These are phyloP conservation scores for Zaprionus vittiger DNA, from an alignment of 1,140 invertebrate species.

Conservation along the genomic window DNA sequence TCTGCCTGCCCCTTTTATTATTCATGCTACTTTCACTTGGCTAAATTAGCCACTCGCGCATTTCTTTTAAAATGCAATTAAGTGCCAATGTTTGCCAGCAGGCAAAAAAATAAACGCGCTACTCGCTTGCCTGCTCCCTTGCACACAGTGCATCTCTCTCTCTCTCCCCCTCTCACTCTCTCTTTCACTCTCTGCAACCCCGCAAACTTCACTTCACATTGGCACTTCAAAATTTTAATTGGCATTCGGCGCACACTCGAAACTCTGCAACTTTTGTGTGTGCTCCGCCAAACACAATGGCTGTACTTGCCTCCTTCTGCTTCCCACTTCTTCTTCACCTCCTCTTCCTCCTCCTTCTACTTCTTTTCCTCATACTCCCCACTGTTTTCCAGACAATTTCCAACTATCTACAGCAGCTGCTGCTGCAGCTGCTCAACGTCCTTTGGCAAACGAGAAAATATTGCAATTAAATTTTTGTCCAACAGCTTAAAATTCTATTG, in stretches of 20 bases:
- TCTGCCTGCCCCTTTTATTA: conserved; percentile 63
- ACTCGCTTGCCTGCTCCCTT: not conserved
- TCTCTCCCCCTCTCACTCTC: not conserved
- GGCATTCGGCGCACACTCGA: conserved; percentile 67
- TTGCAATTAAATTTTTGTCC: conserved; percentile 52
- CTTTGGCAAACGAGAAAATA: conserved; percentile 42
- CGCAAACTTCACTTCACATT: conserved; percentile 19
- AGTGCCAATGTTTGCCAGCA: conserved; percentile 67
- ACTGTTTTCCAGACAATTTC: conserved; percentile 11
- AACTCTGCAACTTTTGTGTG: conserved; percentile 65
- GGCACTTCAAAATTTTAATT: conserved; percentile 73
- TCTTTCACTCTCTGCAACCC: not conserved
- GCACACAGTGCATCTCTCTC: too few species aligned
- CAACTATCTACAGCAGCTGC: conserved; percentile 36
- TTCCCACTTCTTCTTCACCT: not conserved
- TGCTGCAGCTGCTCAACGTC: conserved; percentile 24
- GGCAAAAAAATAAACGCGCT: conserved; percentile 30
- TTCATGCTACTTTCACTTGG: conserved; percentile 79
- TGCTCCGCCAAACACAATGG: conserved; percentile 26
- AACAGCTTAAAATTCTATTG: conserved; percentile 55
- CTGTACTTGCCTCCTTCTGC: conserved; percentile 24
- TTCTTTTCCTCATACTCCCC: too few species aligned
- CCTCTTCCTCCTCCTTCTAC: not conserved
- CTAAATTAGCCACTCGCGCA: conserved; percentile 76
- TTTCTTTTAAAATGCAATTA: conserved; percentile 81